These are phyloP conservation scores for Cepaea hortensis DNA, from an alignment of 2,888 invertebrate species.

Conservation along the genomic window DNA sequence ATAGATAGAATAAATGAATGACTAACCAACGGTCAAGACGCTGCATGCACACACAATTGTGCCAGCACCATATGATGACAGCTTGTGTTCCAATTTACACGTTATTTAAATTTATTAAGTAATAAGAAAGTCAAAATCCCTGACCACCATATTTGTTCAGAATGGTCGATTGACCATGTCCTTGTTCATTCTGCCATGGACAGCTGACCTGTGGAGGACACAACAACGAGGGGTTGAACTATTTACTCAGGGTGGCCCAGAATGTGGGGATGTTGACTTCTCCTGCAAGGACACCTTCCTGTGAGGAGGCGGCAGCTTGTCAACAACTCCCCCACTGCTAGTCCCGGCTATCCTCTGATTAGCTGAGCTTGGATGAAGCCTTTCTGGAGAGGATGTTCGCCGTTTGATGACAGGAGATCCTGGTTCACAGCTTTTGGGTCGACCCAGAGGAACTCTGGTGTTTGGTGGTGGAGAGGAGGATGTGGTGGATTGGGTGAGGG, in stretches of 20 bases:
- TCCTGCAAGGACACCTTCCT: constrained; percentile 48
- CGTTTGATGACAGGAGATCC: constrained; percentile 91
- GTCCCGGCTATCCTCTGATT: constrained; percentile 25
- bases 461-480: constrained; percentile 48
- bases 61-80: neutral
- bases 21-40: neutral
- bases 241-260: constrained; percentile 12
- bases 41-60: neutral
- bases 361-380: constrained; percentile 90
- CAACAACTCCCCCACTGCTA: constrained; percentile 8
- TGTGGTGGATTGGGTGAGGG: constrained; percentile 16
- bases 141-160: neutral
- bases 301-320: constrained; percentile 48
- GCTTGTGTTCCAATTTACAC: neutral
- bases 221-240: neutral
- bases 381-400: constrained; percentile 92
- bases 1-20: neutral
- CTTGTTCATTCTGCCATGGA: neutral
- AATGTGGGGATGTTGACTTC: constrained; percentile 17
- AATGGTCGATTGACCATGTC: neutral
- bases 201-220: neutral
- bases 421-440: constrained; percentile 90
- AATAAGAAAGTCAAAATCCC: neutral
- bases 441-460: constrained; percentile 61
- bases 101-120: neutral